Evolutionary conservation across 1,140 invertebrate genomes (phyloP).

Genomic region (Goniozus legneri): DNA sequence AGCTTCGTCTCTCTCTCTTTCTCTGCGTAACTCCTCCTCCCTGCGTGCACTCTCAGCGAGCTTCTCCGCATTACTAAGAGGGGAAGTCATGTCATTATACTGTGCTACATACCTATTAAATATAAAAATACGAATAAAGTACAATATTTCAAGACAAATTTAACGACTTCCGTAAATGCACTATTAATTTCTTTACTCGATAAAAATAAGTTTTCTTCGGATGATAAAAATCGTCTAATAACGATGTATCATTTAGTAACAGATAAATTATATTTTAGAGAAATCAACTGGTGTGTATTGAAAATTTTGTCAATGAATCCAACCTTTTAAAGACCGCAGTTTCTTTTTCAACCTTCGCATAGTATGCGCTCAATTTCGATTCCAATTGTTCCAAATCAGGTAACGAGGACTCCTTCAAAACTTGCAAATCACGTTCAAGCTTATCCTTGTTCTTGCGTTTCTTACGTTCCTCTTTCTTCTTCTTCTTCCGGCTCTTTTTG

Average conservation of each 20-base stretch:
- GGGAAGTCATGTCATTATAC: conserved; percentile 53
- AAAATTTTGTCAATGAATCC: conserved; percentile 22
- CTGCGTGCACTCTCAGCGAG: conserved; percentile 43
- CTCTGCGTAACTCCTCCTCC: conserved; percentile 48
- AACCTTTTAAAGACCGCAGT: conserved; percentile 55
- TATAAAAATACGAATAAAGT: conserved; percentile 38
- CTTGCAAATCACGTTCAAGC: conserved; percentile 62
- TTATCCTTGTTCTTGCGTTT: conserved; percentile 64
- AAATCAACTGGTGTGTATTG: too few relatives aligned
- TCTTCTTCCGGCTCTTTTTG: conserved; percentile 58
- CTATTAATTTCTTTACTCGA: too few relatives aligned
- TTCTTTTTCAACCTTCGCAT: conserved; percentile 74
- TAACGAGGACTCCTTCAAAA: conserved; percentile 57
- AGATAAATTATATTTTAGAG: too few relatives aligned
- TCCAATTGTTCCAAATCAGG: conserved; percentile 73
- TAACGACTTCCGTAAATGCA: too few relatives aligned
- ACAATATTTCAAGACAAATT: conserved; percentile 18
- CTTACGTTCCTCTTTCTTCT: conserved; percentile 59
- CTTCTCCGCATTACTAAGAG: conserved; percentile 53
- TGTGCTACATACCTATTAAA: conserved; percentile 50
- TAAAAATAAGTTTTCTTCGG: too few relatives aligned
- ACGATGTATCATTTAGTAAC: too few relatives aligned
- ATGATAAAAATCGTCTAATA: too few relatives aligned
- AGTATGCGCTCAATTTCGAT: conserved; percentile 73
- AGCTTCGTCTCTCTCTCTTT: conserved; percentile 45